Conservation (phyloP, 2,888 invertebrate species). For the Dysmachus trigonus region DNA sequence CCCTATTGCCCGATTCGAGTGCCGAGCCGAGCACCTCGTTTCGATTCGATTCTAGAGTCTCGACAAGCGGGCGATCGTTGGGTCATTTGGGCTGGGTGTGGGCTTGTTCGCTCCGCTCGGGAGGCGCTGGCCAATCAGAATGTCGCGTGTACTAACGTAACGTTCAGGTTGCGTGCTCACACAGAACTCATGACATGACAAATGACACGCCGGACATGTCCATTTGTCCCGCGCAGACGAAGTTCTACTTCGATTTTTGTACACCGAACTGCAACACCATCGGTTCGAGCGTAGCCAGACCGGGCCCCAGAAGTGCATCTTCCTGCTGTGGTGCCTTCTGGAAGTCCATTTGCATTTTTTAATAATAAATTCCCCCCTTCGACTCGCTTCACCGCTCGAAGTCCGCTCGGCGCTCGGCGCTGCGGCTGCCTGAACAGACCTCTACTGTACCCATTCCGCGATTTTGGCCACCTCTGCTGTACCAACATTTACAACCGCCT, state of each 20-base stretch:
- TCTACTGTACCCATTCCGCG: background rate
- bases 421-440: background rate
- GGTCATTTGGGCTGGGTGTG: background rate
- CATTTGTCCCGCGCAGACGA: constrained; percentile 7
- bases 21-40: background rate
- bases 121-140: constrained; percentile 9
- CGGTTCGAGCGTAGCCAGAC: background rate
- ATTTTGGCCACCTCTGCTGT: background rate
- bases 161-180: constrained; percentile 40
- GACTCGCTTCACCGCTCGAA: background rate
- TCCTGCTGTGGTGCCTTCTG: background rate
- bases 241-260: background rate
- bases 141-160: constrained; percentile 37
- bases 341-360: constrained; percentile 34
- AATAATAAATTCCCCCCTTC: constrained; percentile 22
- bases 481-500: background rate
- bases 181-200: constrained; percentile 37
- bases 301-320: background rate
- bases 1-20: background rate
- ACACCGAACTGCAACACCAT: background rate
- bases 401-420: too few relatives aligned
- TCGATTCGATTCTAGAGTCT: background rate
- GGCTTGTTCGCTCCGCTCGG: background rate
- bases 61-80: background rate
- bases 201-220: constrained; percentile 37